A percentile compares a stretch with the other conserved stretches of the same genome.
phyloP scores from a whole-genome alignment of 2,797 vertebrate genomes.

The Sebastes aleutianus region DNA sequence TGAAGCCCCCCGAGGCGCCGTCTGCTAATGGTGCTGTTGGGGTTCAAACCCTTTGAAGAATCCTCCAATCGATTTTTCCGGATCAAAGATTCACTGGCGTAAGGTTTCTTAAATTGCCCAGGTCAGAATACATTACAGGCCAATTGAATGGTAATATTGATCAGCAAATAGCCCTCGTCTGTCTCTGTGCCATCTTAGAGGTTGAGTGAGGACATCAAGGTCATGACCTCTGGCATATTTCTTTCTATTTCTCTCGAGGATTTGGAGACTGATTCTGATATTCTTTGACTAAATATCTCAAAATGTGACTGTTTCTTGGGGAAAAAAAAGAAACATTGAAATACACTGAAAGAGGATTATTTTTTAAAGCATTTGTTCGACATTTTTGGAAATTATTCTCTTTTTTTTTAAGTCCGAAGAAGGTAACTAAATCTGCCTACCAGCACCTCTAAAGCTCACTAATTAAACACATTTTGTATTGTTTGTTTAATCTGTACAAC shows the following conservation, averaged over 20 bases:
- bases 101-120: constrained; percentile 48
- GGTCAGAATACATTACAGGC: constrained; percentile 55
- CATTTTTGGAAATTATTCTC: neutral
- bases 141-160: constrained; percentile 51
- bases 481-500: neutral
- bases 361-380: neutral
- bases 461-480: neutral
- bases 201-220: constrained; percentile 9
- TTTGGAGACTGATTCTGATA: neutral
- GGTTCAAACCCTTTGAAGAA: constrained; percentile 18
- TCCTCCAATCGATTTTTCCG: constrained; percentile 39
- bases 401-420: neutral
- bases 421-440: neutral
- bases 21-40: constrained; percentile 23
- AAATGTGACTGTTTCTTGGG: neutral
- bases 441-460: neutral
- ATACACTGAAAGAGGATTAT: neutral
- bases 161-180: constrained; percentile 16
- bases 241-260: neutral
- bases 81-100: constrained; percentile 47
- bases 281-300: neutral
- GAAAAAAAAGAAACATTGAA: neutral
- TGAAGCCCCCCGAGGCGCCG: constrained; percentile 1
- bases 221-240: neutral
- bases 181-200: constrained; percentile 11